phyloP scores from a whole-genome alignment of 2,888 invertebrate genomes.

The Nomada lathburiana region DNA sequence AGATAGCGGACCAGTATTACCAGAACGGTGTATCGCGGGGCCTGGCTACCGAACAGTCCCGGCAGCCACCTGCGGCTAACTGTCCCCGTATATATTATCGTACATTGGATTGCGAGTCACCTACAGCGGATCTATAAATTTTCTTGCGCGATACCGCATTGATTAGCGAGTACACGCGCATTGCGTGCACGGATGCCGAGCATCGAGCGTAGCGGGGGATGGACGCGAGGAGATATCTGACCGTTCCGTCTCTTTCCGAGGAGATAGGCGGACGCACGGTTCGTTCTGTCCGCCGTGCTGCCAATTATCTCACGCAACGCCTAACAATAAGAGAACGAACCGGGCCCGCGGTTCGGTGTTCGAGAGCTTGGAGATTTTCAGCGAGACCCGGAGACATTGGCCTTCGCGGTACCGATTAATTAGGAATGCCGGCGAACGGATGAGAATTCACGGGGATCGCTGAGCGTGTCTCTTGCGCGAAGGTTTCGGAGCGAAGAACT shows the following conservation, averaged over 20 bases:
- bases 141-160: slow-evolving; percentile 52
- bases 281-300: slow-evolving; percentile 20
- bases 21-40: slow-evolving; percentile 32
- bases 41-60: slow-evolving; percentile 49
- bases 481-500: not conserved
- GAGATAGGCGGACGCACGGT: slow-evolving; percentile 5
- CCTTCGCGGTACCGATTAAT: slow-evolving; percentile 6
- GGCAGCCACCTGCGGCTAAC: slow-evolving; percentile 62
- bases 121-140: slow-evolving; percentile 66
- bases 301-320: slow-evolving; percentile 57
- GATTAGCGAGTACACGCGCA: slow-evolving; percentile 55
- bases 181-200: slow-evolving; percentile 31
- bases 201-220: no score
- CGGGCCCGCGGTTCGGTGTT: not conserved
- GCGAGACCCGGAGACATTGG: not conserved
- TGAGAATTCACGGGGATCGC: not conserved
- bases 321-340: slow-evolving; percentile 11
- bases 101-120: slow-evolving; percentile 65
- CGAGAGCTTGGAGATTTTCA: not conserved
- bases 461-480: not conserved
- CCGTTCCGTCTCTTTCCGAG: not conserved
- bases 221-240: slow-evolving; percentile 41
- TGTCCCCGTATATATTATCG: slow-evolving; percentile 55
- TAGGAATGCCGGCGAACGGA: not conserved
- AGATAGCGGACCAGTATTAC: slow-evolving; percentile 61